Evolutionary conservation across 2,888 invertebrate genomes (phyloP), one percentile per base, ranked within the genome.

Genomic region (Ochropleura plecta): DNA sequence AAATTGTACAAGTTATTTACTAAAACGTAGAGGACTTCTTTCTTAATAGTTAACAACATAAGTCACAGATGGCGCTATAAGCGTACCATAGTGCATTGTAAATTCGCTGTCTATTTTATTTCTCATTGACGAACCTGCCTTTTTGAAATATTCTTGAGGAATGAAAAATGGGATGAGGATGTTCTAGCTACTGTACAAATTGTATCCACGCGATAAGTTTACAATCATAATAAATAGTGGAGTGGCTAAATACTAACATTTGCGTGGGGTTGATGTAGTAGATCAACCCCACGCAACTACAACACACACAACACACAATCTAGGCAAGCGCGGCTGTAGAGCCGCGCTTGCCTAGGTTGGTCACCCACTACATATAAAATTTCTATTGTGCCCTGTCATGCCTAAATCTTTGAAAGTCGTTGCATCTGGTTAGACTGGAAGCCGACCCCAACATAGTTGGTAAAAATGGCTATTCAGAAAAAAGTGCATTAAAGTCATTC

Each of bases 51-150:
- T 82, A 42, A 14, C 5, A 3, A 12, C 7, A 7, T 12, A 18
- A 4, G n/a, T 44, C 30, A 57, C 4, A 78, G 82, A 76, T 81
- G 81, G 57, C 66, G 57, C 14, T 3, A 44, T 9, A 5, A 14
- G 51, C 1, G 30, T 48, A 40, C 9, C 14, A 44, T 14, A n/a
- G 14, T 6, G 14, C 12, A 44, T 5, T 55, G n/a, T n/a, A n/a
- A n/a, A n/a, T n/a, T n/a, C n/a, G n/a, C n/a, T n/a, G n/a, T n/a
- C n/a, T n/a, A n/a, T n/a, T n/a, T n/a, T n/a, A 55, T 55, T 55
- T 20, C 55, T 2, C 12, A 14, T 55, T 6, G 14, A 55, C 55
- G 3, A 20, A 20, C 12, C 20, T 55, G 6, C 20, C n/a, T 6
- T 55, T 20, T 53, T 51, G 18, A 18, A 18, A 51, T 0, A 51